These are phyloP conservation scores for Trichomycterus rosablanca DNA, from an alignment of 2,113 vertebrate species.

Conservation along the genomic window DNA sequence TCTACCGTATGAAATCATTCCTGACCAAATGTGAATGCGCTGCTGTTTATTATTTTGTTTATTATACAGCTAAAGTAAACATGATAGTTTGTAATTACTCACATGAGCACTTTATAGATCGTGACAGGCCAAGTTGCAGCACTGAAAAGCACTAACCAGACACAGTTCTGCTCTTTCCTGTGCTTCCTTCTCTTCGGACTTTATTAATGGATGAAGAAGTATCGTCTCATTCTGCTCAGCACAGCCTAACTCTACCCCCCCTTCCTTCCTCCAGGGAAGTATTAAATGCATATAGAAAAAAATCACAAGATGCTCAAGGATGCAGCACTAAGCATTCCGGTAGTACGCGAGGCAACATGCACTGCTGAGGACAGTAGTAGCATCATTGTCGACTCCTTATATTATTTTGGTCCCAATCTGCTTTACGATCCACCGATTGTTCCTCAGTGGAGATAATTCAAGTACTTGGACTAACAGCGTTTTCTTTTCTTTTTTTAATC, in stretches of 20 bases:
- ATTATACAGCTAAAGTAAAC: too few relatives aligned
- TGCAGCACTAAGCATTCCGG: constrained; percentile 40
- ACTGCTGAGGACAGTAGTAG: constrained; percentile 21
- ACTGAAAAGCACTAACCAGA: neutral
- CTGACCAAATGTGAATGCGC: too few relatives aligned
- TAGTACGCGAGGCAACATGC: constrained; percentile 40
- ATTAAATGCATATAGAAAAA: constrained; percentile 20
- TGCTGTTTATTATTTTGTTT: too few relatives aligned
- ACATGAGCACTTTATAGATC: neutral
- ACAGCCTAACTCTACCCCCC: constrained; percentile 6
- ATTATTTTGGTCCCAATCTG: too few relatives aligned
- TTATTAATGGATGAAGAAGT: neutral
- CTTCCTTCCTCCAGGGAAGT: too few relatives aligned
- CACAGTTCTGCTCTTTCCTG: neutral
- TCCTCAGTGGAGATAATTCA: too few relatives aligned
- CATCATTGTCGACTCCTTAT: constrained; percentile 1
- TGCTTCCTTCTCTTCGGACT: neutral
- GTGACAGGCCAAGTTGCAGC: neutral
- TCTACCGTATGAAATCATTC: too few relatives aligned
- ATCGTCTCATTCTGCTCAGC: constrained; percentile 10
- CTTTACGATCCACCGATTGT: too few relatives aligned
- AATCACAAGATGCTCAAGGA: constrained; percentile 38
- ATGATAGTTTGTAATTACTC: too few relatives aligned
- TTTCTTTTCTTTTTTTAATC: neutral
- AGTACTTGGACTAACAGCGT: too few relatives aligned